Percentiles rank a stretch among this genome's conserved stretches.
Conservation (phyloP, 2,888 invertebrate genomes). For the Lepidocyrtinus sp. region DNA sequence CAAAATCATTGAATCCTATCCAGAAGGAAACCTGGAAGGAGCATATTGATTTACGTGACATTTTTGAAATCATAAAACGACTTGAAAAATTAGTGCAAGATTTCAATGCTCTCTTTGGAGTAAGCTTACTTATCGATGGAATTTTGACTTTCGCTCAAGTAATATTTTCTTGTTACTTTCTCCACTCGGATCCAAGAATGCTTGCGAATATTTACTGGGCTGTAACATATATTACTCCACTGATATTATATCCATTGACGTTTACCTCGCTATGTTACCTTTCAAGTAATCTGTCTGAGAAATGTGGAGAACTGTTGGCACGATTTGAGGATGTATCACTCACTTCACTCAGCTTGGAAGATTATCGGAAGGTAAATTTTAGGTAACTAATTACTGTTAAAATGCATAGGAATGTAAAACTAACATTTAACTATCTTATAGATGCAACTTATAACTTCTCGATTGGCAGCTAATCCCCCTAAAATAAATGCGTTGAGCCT, state of each 20-base stretch:
- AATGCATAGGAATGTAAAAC: neutral
- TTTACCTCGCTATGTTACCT: constrained; percentile 18
- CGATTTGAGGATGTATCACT: constrained; percentile 15
- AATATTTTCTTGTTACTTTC: constrained; percentile 19
- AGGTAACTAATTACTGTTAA: too few species aligned
- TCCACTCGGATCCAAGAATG: constrained; percentile 27
- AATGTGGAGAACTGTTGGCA: neutral
- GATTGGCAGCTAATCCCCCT: constrained; percentile 14
- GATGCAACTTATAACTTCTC: neutral
- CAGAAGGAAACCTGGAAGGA: neutral
- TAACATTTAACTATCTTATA: neutral
- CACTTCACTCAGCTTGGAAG: neutral
- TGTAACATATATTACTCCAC: constrained; percentile 3
- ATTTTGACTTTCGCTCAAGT: constrained; percentile 16
- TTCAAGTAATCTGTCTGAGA: neutral
- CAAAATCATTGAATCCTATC: neutral
- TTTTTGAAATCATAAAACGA: neutral
- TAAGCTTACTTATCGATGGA: constrained; percentile 1
- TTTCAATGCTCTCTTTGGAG: constrained; percentile 19
- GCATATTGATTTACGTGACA: neutral
- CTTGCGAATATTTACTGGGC: neutral
- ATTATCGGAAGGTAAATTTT: constrained; percentile 16
- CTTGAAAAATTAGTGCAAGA: neutral
- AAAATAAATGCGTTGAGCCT: constrained; percentile 19
- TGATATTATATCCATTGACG: constrained; percentile 9